Base-by-base conservation (phyloP, 2,797 vertebrate species). In the Lycodopsis pacificus region DNA sequence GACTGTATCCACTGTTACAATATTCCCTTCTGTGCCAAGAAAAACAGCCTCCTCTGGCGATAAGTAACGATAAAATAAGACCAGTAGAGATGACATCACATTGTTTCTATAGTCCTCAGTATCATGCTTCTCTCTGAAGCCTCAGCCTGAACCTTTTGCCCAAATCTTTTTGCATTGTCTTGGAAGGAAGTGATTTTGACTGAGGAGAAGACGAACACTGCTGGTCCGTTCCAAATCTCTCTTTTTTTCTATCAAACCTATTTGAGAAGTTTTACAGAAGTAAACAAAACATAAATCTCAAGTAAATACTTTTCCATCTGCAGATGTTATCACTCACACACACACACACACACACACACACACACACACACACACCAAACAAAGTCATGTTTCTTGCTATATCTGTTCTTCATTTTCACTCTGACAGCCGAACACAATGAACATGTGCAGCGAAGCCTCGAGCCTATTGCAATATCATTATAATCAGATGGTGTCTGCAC, bases 391-490 rank as follows among this genome's bases (percentile, higher is more conserved):
- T 59, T 44, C 36, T 25, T 12, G 2, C 2, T 51, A 0, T 42
- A 44, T 20, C 27, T 66, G n/a, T 30, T 42, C 46, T 57, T 67
- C 20, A 42, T 59, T 67, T 68, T 58, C 58, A 6, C 38, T 49
- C 57, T 9, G 38, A 62, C 56, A 64, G 46, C 19, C 19, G 2
- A 40, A 76, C 69, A 62, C 70, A 51, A 27, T 20, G 6, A 76
- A 74, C 38, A 49, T 0, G 1, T 36, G 71, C 70, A 68, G 59
- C 19, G 63, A 82, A 72, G 77, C 65, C 44, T 82, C 75, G 48
- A 44, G 36, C 9, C 62, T 66, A 75, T 84, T 73, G 79, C 73
- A 68, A 65, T 14, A 59, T 78, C 57, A 65, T 34, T 53, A 42
- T 53, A 49, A 36, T 56, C 32, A n/a, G 49, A 64, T 46, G 53